A percentile compares a stretch with the other conserved stretches of the same genome.
phyloP scores from a whole-genome alignment of 2,113 vertebrate species.

The Vanacampus margaritifer region DNA sequence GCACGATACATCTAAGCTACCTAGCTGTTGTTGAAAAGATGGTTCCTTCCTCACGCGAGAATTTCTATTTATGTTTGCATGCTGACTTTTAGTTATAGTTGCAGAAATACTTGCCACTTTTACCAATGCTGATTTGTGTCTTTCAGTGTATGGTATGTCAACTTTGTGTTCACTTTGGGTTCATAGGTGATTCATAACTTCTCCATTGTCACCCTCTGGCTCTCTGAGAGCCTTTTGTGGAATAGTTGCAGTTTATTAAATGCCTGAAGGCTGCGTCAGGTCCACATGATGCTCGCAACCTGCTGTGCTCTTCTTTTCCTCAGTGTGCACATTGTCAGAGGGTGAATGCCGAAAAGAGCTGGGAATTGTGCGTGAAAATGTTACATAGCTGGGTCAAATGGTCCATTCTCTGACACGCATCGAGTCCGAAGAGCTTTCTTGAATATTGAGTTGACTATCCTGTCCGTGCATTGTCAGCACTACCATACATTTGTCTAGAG shows the following conservation, averaged over 20 bases:
- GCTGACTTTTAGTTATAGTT: not conserved
- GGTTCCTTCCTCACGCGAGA: not conserved
- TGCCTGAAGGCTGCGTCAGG: constrained; percentile 38
- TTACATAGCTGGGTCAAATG: constrained; percentile 38
- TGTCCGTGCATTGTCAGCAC: constrained; percentile 33
- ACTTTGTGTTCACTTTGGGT: constrained; percentile 24
- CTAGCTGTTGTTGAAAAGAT: not conserved
- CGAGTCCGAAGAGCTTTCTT: constrained; percentile 38
- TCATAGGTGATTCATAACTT: constrained; percentile 38
- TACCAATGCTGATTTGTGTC: not conserved
- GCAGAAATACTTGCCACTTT: not conserved
- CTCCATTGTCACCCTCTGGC: constrained; percentile 35
- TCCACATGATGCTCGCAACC: constrained; percentile 48
- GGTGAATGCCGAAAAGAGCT: constrained; percentile 38
- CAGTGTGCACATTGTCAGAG: constrained; percentile 57
- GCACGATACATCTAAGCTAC: not conserved
- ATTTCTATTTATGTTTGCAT: not conserved
- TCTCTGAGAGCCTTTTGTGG: constrained; percentile 21
- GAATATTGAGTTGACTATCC: constrained; percentile 41
- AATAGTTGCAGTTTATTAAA: constrained; percentile 32
- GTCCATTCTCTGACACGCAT: constrained; percentile 28
- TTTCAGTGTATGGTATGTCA: constrained; percentile 13
- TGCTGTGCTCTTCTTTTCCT: constrained; percentile 31
- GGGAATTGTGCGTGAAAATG: constrained; percentile 37
- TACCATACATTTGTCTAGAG: constrained; percentile 36